Conservation (phyloP, 2,113 vertebrate genomes). For the Erythrocercus mccallii region DNA sequence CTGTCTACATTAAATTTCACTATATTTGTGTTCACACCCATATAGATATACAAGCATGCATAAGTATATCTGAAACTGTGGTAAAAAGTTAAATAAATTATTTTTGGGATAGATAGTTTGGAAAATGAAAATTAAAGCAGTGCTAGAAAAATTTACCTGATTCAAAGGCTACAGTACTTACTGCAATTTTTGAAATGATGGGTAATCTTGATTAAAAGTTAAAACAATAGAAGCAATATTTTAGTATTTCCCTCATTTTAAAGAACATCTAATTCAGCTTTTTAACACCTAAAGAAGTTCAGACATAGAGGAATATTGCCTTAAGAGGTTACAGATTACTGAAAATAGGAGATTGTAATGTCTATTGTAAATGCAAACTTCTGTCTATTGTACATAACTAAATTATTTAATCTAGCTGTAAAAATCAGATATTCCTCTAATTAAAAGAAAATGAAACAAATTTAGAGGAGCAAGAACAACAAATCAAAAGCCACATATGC, state of each 20-base stretch:
- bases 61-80: background rate
- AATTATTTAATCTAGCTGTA: background rate
- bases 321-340: background rate
- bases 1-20: background rate
- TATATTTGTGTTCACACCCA: background rate
- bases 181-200: background rate
- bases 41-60: background rate
- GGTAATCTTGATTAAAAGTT: background rate
- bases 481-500: background rate
- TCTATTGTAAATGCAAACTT: background rate
- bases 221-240: background rate
- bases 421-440: background rate
- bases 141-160: background rate
- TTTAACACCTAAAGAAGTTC: background rate
- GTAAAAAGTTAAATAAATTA: background rate
- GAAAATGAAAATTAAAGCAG: background rate
- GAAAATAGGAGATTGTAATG: background rate
- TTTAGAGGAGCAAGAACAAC: background rate
- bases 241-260: background rate
- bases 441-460: background rate
- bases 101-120: background rate
- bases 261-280: background rate
- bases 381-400: background rate
- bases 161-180: background rate
- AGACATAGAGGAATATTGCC: background rate